phyloP scores from a whole-genome alignment of 2,113 vertebrate species.

The Petrocephalus microphthalmus region DNA sequence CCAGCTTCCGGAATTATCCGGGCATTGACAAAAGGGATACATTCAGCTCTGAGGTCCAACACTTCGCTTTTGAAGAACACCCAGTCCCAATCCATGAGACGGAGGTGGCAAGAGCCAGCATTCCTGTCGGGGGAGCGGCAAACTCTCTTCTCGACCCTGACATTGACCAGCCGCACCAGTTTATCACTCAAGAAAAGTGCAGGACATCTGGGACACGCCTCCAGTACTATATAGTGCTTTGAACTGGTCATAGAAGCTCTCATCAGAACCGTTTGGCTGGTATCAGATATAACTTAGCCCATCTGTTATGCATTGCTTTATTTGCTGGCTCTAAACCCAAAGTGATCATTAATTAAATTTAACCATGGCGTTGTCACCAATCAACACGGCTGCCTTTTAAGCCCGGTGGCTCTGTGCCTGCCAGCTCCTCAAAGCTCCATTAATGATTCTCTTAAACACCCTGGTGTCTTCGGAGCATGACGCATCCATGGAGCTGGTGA shows the following conservation, averaged over 20 bases:
- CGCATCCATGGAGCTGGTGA: conserved; percentile 26
- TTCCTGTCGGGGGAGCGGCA: not conserved
- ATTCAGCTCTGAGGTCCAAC: not conserved
- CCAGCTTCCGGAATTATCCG: not conserved
- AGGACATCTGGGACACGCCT: not conserved
- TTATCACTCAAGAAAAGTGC: not conserved
- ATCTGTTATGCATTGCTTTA: conserved; percentile 4
- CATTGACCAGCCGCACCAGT: not conserved
- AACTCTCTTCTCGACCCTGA: not conserved
- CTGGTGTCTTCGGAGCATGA: conserved; percentile 26
- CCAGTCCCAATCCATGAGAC: not conserved
- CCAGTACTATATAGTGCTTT: not conserved
- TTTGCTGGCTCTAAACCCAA: not conserved
- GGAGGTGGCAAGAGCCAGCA: no score
- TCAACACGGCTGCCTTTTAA: conserved; percentile 25
- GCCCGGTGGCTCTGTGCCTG: conserved; percentile 8
- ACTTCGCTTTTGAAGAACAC: not conserved
- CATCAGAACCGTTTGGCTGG: not conserved
- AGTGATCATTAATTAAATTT: conserved; percentile 28
- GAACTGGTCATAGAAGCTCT: not conserved
- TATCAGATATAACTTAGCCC: not conserved
- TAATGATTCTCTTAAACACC: conserved; percentile 31
- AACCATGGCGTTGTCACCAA: not conserved
- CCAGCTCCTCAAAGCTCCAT: conserved; percentile 28
- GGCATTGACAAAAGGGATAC: no score